phyloP scores from a whole-genome alignment of 1,140 invertebrate genomes.

The Pseudomyrmex sp. region DNA sequence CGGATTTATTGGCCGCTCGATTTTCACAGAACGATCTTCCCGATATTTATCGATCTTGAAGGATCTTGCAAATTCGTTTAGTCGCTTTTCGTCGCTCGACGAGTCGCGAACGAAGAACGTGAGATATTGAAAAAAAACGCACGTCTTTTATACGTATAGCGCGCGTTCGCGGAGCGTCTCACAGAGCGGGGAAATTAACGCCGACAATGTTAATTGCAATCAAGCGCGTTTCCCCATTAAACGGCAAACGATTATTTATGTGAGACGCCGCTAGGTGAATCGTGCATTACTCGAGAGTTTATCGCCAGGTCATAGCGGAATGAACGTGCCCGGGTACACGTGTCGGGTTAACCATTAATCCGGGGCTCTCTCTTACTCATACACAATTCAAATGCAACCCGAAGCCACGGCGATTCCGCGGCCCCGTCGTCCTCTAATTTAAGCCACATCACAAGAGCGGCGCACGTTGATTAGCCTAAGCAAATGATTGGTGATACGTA shows the following conservation, averaged over 20 bases:
- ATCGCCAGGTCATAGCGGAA: slow-evolving; percentile 38
- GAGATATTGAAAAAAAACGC: too few species aligned
- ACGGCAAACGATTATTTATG: slow-evolving; percentile 34
- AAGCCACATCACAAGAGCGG: slow-evolving; percentile 50
- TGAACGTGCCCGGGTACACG: slow-evolving; percentile 49
- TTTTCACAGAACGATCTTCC: slow-evolving; percentile 1
- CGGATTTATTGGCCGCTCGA: slow-evolving; percentile 37
- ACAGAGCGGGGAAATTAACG: slow-evolving; percentile 11
- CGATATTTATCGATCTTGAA: background rate
- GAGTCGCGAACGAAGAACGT: too few species aligned
- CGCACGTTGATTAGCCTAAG: slow-evolving; percentile 49
- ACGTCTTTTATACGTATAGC: background rate
- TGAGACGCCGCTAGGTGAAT: background rate
- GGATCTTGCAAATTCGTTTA: too few species aligned
- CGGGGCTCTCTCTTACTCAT: slow-evolving; percentile 33
- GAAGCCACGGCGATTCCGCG: slow-evolving; percentile 40
- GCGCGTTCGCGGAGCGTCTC: background rate
- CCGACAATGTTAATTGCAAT: background rate
- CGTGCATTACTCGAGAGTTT: slow-evolving; percentile 35
- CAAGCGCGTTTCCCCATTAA: slow-evolving; percentile 5
- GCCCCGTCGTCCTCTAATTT: slow-evolving; percentile 52
- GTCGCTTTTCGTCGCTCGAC: too few species aligned
- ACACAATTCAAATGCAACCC: slow-evolving; percentile 58
- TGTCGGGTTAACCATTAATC: slow-evolving; percentile 58
- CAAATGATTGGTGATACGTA: slow-evolving; percentile 58